Evolutionary conservation across 92 coral and sea anemone genomes (phyloP), one percentile per base, ranked within the genome.

Genomic region (Epizoanthus ramosus): DNA sequence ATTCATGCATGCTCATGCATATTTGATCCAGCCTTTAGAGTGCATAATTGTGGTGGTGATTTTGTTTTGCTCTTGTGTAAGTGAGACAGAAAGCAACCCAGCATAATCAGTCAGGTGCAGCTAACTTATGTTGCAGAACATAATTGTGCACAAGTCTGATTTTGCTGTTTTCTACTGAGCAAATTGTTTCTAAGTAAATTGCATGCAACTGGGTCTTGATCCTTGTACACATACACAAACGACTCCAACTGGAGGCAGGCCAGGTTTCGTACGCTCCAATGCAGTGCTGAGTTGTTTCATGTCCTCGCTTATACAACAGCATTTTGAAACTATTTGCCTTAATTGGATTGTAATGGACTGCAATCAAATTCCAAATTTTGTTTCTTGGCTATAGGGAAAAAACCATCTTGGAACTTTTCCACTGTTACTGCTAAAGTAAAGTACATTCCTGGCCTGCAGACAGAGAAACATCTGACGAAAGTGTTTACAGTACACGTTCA

Each of bases 361-460:
- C 71, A 88, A 73, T 90, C 82, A 93, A 69, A 89, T 80, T 53
- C 80, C 85, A 73, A 71, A 75, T 85, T 79, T 86, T 88, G 79
- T 91, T 87, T 88, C 87, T 81, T 87, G 85, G 86, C 92, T 92
- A 87, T 89, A 93, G 94, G 94, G 66, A 72, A 23, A 67, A 85
- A 68, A 69, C 98, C 98, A 56, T 90, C 93, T 22, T 93, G 98
- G 98, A 90, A 86, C 67, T 88, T 86, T 85, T 81, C 92, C 70
- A 85, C 91, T 70, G 90, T 87, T 74, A 87, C 97, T 59, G 83
- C 73, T 76, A 63, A 75, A 68, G 19, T 73, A 63, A 87, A 89
- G 87, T 93, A 93, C 89, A 89, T 91, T 91, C 98, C 98, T 93
- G 94, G 94, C 89, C 93, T 93, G 94, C 90, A 87, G 66, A 90